These are phyloP conservation scores for Brienomyrus brachyistius DNA, from an alignment of 2,113 vertebrate species.

Conservation along the genomic window DNA sequence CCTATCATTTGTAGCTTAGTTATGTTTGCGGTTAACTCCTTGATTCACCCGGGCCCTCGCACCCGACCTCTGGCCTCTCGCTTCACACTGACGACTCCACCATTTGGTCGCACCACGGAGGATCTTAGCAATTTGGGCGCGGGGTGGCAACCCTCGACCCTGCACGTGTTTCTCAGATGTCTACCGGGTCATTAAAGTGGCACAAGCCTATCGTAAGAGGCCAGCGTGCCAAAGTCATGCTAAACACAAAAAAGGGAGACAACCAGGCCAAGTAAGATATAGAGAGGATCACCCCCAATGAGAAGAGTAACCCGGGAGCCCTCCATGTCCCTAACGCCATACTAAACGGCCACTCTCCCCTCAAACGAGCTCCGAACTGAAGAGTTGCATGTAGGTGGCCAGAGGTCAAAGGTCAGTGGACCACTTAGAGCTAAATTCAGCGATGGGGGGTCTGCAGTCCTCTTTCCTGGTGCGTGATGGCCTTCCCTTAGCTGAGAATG, in stretches of 20 bases:
- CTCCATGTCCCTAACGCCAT: not conserved
- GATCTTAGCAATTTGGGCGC: not conserved
- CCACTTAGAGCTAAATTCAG: not conserved
- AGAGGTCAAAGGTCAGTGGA: conserved; percentile 6
- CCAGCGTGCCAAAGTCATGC: not conserved
- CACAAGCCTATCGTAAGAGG: not conserved
- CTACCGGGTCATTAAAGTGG: not conserved
- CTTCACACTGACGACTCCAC: conserved; percentile 16
- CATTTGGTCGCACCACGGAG: conserved; percentile 28
- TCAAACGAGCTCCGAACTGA: not conserved
- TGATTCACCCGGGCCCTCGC: not conserved
- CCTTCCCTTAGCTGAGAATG: not conserved
- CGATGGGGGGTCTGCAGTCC: not conserved
- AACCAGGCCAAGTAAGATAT: not conserved
- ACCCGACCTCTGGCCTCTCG: not conserved
- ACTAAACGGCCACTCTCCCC: not conserved
- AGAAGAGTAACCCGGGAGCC: not conserved
- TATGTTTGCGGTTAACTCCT: not conserved
- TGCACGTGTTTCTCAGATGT: conserved; percentile 2
- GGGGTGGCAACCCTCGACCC: not conserved
- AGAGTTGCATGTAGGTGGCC: not conserved
- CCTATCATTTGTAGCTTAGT: not conserved
- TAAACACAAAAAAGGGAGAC: not conserved
- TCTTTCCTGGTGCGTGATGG: not conserved
- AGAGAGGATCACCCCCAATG: not conserved